Conservation (phyloP, 53 echinoderm and acorn worm genomes). For the Patiria pectinifera region DNA sequence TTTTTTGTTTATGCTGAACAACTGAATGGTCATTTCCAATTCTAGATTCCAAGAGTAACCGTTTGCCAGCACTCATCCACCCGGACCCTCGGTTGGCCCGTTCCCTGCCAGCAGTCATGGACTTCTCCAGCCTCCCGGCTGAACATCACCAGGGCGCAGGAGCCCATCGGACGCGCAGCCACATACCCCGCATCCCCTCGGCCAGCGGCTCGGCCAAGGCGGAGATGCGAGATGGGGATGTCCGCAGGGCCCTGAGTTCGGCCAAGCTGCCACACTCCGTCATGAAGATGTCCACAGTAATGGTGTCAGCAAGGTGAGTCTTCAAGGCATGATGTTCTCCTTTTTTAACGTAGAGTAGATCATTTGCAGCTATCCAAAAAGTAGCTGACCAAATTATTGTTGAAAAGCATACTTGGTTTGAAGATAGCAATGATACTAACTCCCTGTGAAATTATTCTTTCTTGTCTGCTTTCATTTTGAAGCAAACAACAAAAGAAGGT, state of each 20-base stretch:
- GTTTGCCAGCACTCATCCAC: constrained; percentile 35
- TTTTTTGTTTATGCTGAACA: too few relatives aligned
- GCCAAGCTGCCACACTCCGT: constrained; percentile 76
- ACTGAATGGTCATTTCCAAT: neutral
- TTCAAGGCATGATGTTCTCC: neutral
- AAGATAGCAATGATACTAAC: neutral
- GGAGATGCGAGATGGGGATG: constrained; percentile 25
- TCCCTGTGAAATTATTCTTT: too few relatives aligned
- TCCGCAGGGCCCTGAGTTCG: constrained; percentile 67
- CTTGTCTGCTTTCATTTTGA: too few relatives aligned
- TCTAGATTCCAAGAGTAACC: constrained; percentile 19
- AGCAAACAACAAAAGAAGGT: too few relatives aligned
- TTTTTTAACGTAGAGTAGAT: neutral
- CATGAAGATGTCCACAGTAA: constrained; percentile 93
- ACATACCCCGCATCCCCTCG: constrained; percentile 53
- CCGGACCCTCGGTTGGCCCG: constrained; percentile 30
- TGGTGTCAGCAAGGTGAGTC: constrained; percentile 84
- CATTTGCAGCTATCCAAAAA: too few relatives aligned
- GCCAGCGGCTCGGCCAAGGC: constrained; percentile 25
- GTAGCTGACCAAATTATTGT: too few relatives aligned
- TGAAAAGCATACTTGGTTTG: too few relatives aligned
- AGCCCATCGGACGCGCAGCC: neutral
- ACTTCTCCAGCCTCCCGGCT: neutral
- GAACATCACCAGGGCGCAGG: neutral
- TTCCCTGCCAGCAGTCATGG: constrained; percentile 16